These are phyloP conservation scores for Gallinago stenura DNA, from an alignment of 2,797 vertebrate species.

Conservation along the genomic window DNA sequence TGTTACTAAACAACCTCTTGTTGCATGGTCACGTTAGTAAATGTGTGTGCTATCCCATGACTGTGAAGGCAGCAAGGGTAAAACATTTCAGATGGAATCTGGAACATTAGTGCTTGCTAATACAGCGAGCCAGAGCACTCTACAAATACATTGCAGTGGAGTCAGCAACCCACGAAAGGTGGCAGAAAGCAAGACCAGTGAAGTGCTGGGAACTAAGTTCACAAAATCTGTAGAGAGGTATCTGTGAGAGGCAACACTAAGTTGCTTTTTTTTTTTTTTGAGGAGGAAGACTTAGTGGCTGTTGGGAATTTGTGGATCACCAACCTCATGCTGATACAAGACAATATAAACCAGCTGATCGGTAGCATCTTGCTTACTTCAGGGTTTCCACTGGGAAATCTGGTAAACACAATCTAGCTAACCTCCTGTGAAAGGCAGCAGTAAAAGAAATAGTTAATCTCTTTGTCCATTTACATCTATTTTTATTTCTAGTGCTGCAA, in stretches of 20 bases:
- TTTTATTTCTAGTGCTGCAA: not conserved
- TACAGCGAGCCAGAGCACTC: not conserved
- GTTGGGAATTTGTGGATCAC: not conserved
- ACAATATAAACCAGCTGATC: not conserved
- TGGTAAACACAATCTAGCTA: not conserved
- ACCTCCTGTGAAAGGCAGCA: not conserved
- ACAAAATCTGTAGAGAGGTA: not conserved
- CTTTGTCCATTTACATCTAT: not conserved
- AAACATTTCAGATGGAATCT: not conserved
- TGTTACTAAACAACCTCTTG: not conserved
- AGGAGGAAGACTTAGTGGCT: not conserved
- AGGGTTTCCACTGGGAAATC: not conserved
- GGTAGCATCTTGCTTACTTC: not conserved
- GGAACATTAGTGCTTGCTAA: not conserved
- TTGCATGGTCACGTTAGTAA: not conserved
- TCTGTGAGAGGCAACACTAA: not conserved
- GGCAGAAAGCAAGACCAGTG: not conserved
- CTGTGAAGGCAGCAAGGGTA: not conserved
- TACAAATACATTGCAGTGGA: rapidly evolving
- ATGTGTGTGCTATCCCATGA: not conserved
- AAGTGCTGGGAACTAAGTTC: not conserved
- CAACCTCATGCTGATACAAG: not conserved
- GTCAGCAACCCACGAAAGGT: not conserved
- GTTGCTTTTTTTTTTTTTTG: not conserved
- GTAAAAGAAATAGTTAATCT: not conserved